A percentile compares a stretch with the other conserved stretches of the same genome.
phyloP scores from a whole-genome alignment of 2,797 vertebrate genomes.

The Pantherophis vulpinus region DNA sequence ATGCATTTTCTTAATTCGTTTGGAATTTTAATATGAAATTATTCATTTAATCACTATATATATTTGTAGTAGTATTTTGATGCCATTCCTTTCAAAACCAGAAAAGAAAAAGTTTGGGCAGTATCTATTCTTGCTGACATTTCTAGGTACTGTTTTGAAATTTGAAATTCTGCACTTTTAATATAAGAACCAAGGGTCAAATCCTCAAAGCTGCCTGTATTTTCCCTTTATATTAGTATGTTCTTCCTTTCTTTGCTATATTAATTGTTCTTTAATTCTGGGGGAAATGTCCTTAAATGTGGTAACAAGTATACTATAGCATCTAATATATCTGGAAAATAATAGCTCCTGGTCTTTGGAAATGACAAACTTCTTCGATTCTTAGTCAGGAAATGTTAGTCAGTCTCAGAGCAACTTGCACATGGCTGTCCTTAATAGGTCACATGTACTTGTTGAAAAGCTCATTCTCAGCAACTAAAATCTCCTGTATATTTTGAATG shows the following conservation, averaged over 20 bases:
- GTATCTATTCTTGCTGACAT: neutral
- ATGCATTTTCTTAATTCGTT: neutral
- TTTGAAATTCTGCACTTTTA: neutral
- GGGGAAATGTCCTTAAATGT: neutral
- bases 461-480: neutral
- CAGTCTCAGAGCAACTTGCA: neutral
- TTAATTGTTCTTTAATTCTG: neutral
- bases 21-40: neutral
- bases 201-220: neutral
- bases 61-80: neutral
- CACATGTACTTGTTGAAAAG: neutral
- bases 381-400: neutral
- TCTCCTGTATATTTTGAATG: neutral
- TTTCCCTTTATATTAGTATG: neutral
- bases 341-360: neutral
- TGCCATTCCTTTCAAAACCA: neutral
- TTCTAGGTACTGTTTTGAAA: neutral
- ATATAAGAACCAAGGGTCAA: neutral
- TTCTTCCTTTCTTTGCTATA: neutral
- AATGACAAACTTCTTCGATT: neutral
- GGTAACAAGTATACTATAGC: neutral
- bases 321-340: neutral
- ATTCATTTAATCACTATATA: neutral
- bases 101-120: neutral
- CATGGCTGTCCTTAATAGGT: neutral